phyloP scores from a whole-genome alignment of 2,888 invertebrate species.

The Anoncus sp. region DNA sequence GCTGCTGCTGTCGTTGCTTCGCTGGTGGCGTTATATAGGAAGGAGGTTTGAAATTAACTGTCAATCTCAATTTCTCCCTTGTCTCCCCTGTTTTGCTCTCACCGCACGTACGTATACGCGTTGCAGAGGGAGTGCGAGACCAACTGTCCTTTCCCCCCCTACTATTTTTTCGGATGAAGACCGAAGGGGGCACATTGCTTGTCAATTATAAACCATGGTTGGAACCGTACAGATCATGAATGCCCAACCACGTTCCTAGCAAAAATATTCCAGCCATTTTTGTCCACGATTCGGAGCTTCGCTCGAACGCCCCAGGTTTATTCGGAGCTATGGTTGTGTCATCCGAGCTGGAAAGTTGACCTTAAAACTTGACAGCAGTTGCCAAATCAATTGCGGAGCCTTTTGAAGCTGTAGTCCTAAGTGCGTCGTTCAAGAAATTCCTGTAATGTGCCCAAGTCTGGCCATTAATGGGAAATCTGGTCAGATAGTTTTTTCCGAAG shows the following conservation, averaged over 20 bases:
- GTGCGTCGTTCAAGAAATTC: too few species aligned
- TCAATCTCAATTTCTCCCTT: slow-evolving; percentile 81
- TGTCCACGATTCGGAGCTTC: slow-evolving; percentile 11
- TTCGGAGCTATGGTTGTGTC: slow-evolving; percentile 24
- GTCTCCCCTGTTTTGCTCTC: slow-evolving; percentile 66
- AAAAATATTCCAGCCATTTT: slow-evolving; percentile 42
- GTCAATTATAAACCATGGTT: slow-evolving; percentile 68
- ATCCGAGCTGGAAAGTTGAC: too few species aligned
- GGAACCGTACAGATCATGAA: slow-evolving; percentile 33
- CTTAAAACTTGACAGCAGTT: too few species aligned
- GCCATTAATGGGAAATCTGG: too few species aligned
- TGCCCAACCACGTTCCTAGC: slow-evolving; percentile 39
- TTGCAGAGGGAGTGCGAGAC: slow-evolving; percentile 36
- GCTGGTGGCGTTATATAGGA: slow-evolving; percentile 57
- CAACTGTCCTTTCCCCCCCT: too few species aligned
- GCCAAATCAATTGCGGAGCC: too few species aligned
- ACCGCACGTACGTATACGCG: slow-evolving; percentile 68
- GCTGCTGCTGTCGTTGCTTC: slow-evolving; percentile 37
- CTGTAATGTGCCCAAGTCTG: too few species aligned
- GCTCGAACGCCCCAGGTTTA: slow-evolving; percentile 34
- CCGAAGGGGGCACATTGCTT: slow-evolving; percentile 60
- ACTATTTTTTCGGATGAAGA: too few species aligned
- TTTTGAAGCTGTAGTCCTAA: too few species aligned
- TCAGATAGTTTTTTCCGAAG: too few species aligned
- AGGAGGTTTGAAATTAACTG: slow-evolving; percentile 81